A percentile compares a stretch with the other conserved stretches of the same genome.
Conservation (phyloP, 2,888 invertebrate genomes). For the Cerastis rubricosa region DNA sequence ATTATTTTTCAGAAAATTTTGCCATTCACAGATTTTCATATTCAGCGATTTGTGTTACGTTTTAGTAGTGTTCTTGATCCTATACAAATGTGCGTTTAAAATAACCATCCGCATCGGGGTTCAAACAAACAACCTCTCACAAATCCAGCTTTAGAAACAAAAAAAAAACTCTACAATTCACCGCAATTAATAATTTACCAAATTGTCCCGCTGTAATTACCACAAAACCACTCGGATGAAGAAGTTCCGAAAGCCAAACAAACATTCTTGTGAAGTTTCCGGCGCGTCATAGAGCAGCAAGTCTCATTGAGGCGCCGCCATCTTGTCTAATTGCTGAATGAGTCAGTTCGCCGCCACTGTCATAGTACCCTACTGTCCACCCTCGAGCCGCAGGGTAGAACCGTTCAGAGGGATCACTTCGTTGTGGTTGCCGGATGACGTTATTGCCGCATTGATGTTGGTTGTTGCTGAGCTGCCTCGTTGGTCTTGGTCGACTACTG, state of each 20-base stretch:
- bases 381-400: neutral
- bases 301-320: slow-evolving; percentile 38
- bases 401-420: neutral
- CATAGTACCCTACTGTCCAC: slow-evolving; percentile 17
- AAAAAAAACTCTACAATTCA: neutral
- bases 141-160: neutral
- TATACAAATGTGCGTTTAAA: no score
- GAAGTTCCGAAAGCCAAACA: neutral
- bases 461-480: no score
- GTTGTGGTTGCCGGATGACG: neutral
- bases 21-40: no score
- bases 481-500: no score
- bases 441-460: no score
- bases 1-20: no score
- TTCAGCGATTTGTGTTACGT: no score
- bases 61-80: no score
- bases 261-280: neutral
- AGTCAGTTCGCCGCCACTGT: slow-evolving; percentile 34
- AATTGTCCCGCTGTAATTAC: neutral
- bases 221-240: neutral
- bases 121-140: neutral
- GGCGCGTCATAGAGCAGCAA: neutral
- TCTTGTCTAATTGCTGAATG: slow-evolving; percentile 49
- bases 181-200: neutral
- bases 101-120: no score